Evolutionary conservation across 1,140 invertebrate species (phyloP).

Genomic region (Orius laevigatus): DNA sequence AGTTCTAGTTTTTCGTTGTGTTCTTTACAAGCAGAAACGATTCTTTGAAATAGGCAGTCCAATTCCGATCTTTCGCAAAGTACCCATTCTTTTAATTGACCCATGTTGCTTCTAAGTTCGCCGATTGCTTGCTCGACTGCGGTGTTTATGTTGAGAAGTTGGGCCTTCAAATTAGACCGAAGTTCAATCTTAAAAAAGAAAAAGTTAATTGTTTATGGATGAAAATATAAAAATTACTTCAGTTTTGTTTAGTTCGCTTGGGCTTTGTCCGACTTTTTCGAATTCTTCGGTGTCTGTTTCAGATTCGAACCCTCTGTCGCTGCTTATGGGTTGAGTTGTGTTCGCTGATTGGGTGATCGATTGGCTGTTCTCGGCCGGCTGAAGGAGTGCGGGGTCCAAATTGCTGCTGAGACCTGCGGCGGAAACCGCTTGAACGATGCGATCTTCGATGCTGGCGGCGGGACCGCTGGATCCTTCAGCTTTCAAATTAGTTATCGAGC

Average conservation of each 20-base stretch:
- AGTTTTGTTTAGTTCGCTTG: constrained; percentile 26
- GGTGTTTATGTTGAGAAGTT: constrained; percentile 3
- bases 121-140: constrained; percentile 9
- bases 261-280: constrained; percentile 52
- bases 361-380: constrained; percentile 25
- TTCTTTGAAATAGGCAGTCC: constrained; percentile 10
- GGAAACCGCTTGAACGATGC: constrained; percentile 24
- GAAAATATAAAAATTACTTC: constrained; percentile 3
- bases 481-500: constrained; percentile 18
- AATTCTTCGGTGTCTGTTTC: constrained; percentile 71
- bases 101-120: constrained; percentile 12
- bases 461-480: constrained; percentile 9
- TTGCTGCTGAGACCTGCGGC: constrained; percentile 27
- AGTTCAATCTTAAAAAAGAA: constrained; percentile 6
- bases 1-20: constrained; percentile 12
- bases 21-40: constrained; percentile 11
- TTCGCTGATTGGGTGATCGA: constrained; percentile 21
- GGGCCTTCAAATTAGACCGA: neutral
- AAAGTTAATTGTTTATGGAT: neutral
- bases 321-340: constrained; percentile 18
- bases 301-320: constrained; percentile 49
- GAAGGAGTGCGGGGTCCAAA: constrained; percentile 26
- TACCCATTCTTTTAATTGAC: constrained; percentile 15
- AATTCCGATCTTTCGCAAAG: constrained; percentile 15
- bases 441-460: constrained; percentile 16